phyloP scores from a whole-genome alignment of 2,797 vertebrate species.

The Amphiprion clarkii region DNA sequence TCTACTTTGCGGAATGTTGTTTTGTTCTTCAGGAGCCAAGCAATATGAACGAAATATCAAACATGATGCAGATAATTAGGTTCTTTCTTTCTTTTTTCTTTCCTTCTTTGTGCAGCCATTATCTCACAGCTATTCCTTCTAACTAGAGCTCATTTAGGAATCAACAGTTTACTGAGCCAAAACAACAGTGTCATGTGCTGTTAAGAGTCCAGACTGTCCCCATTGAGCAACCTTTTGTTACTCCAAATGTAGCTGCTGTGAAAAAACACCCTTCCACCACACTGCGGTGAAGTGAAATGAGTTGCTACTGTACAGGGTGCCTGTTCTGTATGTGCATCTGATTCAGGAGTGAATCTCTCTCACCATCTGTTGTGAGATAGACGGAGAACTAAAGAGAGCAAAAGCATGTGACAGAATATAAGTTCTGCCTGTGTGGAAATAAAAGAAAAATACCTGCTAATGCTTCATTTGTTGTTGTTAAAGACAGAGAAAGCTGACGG shows the following conservation, averaged over 20 bases:
- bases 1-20: constrained; percentile 11
- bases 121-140: constrained; percentile 36
- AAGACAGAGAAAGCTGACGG: constrained; percentile 9
- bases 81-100: constrained; percentile 13
- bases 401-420: constrained; percentile 34
- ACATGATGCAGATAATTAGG: no score
- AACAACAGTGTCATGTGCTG: constrained; percentile 28
- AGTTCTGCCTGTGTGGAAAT: constrained; percentile 26
- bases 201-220: constrained; percentile 26
- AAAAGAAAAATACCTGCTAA: constrained; percentile 12
- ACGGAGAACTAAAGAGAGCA: constrained; percentile 22
- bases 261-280: constrained; percentile 13
- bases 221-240: constrained; percentile 36
- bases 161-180: constrained; percentile 24
- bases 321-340: constrained; percentile 43
- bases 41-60: no score
- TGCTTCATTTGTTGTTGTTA: constrained; percentile 27
- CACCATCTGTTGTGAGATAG: constrained; percentile 52
- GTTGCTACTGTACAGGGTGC: constrained; percentile 30
- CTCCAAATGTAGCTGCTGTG: constrained; percentile 30
- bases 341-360: constrained; percentile 45
- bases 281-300: constrained; percentile 33
- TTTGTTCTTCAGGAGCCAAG: constrained; percentile 15
- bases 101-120: constrained; percentile 16
- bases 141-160: constrained; percentile 39